phyloP scores from a whole-genome alignment of 2,113 vertebrate genomes.

The Catharus bicknelli region DNA sequence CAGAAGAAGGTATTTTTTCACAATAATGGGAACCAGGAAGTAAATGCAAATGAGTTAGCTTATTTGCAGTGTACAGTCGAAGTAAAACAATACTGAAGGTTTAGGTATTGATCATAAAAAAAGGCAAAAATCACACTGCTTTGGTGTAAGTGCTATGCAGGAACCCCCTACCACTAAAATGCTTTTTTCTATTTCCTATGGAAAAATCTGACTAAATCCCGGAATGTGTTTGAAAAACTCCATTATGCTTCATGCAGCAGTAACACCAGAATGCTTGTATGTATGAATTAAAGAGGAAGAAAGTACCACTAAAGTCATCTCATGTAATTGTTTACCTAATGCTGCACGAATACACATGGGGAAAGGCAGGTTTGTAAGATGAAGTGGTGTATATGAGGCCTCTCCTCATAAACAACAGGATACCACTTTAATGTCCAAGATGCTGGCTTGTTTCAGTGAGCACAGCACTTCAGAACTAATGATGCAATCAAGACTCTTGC shows the following conservation, averaged over 20 bases:
- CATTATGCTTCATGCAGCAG: conserved; percentile 75
- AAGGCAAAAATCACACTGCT: conserved; percentile 12
- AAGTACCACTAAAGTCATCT: conserved; percentile 79
- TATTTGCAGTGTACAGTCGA: neutral
- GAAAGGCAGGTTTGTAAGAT: conserved; percentile 83
- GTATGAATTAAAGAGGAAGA: conserved; percentile 76
- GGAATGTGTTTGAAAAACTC: conserved; percentile 69
- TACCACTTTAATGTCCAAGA: conserved; percentile 90
- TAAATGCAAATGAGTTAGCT: conserved; percentile 31
- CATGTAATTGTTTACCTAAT: conserved; percentile 86
- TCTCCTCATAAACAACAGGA: conserved; percentile 87
- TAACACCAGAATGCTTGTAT: conserved; percentile 62
- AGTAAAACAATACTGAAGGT: conserved; percentile 10
- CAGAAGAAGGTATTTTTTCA: conserved; percentile 43
- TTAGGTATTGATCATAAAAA: conserved; percentile 39
- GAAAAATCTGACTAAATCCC: conserved; percentile 69
- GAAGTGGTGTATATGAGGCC: conserved; percentile 82
- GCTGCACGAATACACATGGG: conserved; percentile 80
- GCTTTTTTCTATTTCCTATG: conserved; percentile 57
- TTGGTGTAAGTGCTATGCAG: conserved; percentile 20
- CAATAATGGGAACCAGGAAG: conserved; percentile 26
- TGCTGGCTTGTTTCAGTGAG: conserved; percentile 87
- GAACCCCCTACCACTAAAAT: conserved; percentile 52
- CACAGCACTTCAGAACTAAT: conserved; percentile 90
- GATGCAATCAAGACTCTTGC: conserved; percentile 88